Percentiles rank a stretch among this genome's conserved stretches.
Conservation (phyloP, 1,140 invertebrate genomes). For the Metopolophium dirhodum region DNA sequence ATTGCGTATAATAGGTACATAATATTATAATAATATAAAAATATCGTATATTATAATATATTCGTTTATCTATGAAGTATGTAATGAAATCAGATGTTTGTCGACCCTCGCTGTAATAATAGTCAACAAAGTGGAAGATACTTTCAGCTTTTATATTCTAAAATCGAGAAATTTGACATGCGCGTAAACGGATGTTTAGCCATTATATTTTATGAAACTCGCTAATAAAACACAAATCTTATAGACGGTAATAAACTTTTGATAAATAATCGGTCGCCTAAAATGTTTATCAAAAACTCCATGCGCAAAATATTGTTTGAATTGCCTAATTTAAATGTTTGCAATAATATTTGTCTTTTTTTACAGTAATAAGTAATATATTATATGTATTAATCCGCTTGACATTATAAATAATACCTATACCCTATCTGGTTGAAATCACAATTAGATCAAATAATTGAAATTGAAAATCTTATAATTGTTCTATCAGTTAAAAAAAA, state of each 20-base stretch:
- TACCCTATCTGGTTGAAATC: not conserved
- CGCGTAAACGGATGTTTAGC: not conserved
- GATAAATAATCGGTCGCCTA: not conserved
- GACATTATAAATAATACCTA: not conserved
- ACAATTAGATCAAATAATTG: not conserved
- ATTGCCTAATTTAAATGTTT: too few relatives aligned
- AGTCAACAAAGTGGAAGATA: not conserved
- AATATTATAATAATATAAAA: too few relatives aligned
- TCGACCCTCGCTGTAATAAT: not conserved
- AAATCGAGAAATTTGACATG: not conserved
- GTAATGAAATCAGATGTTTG: not conserved
- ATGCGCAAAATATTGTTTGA: not conserved
- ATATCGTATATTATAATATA: too few relatives aligned
- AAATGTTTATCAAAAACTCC: not conserved
- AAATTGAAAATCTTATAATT: not conserved
- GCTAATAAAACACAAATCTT: not conserved
- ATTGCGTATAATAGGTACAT: too few relatives aligned
- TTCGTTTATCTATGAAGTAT: too few relatives aligned
- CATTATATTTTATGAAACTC: not conserved
- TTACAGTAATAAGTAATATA: too few relatives aligned
- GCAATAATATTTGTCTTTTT: too few relatives aligned
- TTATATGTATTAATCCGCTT: not conserved
- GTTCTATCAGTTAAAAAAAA: not conserved
- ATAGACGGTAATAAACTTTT: not conserved
- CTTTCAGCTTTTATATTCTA: not conserved